phyloP scores from a whole-genome alignment of 2,113 vertebrate genomes.

The Xiphophorus couchianus region DNA sequence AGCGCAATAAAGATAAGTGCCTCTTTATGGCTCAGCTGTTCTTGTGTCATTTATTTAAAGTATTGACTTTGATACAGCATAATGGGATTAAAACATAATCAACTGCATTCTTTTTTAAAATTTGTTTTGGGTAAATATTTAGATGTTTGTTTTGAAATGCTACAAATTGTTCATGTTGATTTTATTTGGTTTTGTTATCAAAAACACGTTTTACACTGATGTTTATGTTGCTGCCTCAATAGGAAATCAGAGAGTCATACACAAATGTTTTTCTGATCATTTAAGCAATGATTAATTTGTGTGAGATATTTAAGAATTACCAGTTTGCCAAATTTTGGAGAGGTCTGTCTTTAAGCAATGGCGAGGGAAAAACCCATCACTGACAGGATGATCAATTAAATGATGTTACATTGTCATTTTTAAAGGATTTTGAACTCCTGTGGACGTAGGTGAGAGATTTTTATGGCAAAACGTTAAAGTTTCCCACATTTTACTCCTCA shows the following conservation, averaged over 20 bases:
- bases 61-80: background rate
- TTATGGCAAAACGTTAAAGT: too few species aligned
- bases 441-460: too few species aligned
- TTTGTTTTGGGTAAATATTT: background rate
- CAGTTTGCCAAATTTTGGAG: too few species aligned
- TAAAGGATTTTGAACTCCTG: too few species aligned
- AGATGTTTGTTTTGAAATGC: background rate
- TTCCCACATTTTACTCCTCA: too few species aligned
- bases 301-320: background rate
- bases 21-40: background rate
- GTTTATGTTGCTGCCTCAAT: background rate
- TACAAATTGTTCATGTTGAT: background rate
- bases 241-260: background rate
- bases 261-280: background rate
- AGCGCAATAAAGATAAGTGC: slow-evolving; percentile 7
- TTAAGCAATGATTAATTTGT: background rate
- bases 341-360: too few species aligned
- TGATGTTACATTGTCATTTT: too few species aligned
- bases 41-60: background rate
- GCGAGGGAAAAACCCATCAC: too few species aligned
- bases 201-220: background rate
- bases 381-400: too few species aligned
- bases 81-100: background rate
- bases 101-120: background rate
- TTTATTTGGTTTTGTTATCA: background rate